These are phyloP conservation scores for Serinus canaria DNA, from an alignment of 2,113 vertebrate species.

Conservation along the genomic window DNA sequence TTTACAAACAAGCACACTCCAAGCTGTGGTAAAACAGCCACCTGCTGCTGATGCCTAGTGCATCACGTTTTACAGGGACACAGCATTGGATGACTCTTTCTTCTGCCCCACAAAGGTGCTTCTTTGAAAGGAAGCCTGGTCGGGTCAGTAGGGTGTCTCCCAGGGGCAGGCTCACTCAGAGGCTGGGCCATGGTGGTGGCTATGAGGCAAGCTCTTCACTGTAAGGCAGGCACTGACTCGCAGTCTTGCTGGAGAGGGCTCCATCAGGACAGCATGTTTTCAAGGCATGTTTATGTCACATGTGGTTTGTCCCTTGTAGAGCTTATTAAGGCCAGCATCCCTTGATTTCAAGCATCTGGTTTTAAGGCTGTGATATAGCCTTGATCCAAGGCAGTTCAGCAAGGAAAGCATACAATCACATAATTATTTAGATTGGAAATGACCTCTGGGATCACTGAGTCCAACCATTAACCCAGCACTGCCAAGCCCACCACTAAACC, in stretches of 20 bases:
- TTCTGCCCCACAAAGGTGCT: not conserved
- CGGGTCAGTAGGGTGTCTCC: not conserved
- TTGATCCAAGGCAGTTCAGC: not conserved
- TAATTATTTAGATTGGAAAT: not conserved
- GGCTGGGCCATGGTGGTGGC: not conserved
- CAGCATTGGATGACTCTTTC: not conserved
- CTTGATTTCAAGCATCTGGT: not conserved
- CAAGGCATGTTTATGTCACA: not conserved
- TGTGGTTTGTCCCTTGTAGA: not conserved
- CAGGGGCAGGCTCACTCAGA: not conserved
- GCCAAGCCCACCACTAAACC: not conserved
- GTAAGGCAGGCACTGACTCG: accelerated
- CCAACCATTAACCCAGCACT: not conserved
- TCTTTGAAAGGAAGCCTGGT: not conserved
- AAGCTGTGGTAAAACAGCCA: not conserved
- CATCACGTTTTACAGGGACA: accelerated
- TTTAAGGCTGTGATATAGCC: not conserved
- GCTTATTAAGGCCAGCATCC: not conserved
- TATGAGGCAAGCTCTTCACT: accelerated
- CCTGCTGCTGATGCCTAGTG: not conserved
- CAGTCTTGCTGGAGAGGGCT: not conserved
- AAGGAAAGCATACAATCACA: not conserved
- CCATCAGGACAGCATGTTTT: not conserved
- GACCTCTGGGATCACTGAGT: not conserved
- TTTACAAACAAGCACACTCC: not conserved